Evolutionary conservation across 1,140 invertebrate species (phyloP).

Genomic region (Helicoverpa armigera): DNA sequence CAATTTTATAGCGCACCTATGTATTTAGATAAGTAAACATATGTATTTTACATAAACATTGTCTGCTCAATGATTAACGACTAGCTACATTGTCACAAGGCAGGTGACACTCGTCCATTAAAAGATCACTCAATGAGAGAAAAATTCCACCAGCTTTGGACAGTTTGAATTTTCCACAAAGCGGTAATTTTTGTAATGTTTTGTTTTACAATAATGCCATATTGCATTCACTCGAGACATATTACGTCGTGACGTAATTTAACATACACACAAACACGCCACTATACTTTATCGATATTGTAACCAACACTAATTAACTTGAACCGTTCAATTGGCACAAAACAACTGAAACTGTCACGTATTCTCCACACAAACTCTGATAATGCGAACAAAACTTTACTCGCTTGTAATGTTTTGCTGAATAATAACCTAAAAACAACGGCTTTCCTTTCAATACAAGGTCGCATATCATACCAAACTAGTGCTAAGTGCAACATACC

Average conservation of each 20-base stretch:
- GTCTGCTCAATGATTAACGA: not conserved
- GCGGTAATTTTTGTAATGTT: not conserved
- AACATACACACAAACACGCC: constrained; percentile 10
- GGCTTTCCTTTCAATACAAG: constrained; percentile 51
- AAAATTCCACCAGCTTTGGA: not conserved
- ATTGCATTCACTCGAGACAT: constrained; percentile 12
- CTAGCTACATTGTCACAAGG: not conserved
- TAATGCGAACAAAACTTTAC: constrained; percentile 34
- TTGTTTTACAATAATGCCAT: constrained; percentile 18
- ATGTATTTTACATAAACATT: not conserved
- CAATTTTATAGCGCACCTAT: not conserved
- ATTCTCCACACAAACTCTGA: constrained; percentile 17
- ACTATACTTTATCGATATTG: not conserved
- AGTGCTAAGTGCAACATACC: constrained; percentile 63
- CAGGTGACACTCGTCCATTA: not conserved
- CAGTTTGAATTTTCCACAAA: not conserved
- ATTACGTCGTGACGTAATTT: constrained; percentile 20
- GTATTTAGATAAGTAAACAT: not conserved
- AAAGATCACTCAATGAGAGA: not conserved
- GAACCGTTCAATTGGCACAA: constrained; percentile 3
- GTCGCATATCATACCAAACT: constrained; percentile 42
- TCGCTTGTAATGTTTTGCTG: constrained; percentile 41
- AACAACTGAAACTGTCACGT: constrained; percentile 14
- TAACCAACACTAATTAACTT: constrained; percentile 14
- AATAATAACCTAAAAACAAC: constrained; percentile 54